Conservation (phyloP, 1,140 invertebrate species). For the Euwallacea fornicatus region DNA sequence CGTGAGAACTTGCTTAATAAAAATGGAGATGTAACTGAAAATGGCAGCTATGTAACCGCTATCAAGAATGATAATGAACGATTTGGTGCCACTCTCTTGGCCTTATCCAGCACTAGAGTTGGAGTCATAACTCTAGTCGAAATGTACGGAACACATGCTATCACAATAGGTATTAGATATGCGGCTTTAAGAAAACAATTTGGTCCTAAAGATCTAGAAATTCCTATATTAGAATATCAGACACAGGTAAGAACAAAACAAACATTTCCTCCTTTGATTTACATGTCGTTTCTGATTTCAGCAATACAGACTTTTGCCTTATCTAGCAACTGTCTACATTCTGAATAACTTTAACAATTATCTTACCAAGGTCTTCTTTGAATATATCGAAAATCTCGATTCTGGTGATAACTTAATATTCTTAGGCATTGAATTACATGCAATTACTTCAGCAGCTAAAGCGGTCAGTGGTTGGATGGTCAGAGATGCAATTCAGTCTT, state of each 20-base stretch:
- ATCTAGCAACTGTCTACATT: slow-evolving; percentile 80
- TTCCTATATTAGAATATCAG: slow-evolving; percentile 89
- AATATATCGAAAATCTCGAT: slow-evolving; percentile 47
- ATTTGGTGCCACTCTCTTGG: slow-evolving; percentile 79
- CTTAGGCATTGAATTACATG: slow-evolving; percentile 80
- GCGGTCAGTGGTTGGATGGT: slow-evolving; percentile 83
- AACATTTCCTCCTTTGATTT: not conserved
- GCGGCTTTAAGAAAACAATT: slow-evolving; percentile 89
- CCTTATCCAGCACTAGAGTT: slow-evolving; percentile 79
- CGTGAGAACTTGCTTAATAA: slow-evolving; percentile 81
- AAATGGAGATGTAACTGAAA: slow-evolving; percentile 81
- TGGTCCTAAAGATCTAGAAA: slow-evolving; percentile 72
- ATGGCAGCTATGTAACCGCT: slow-evolving; percentile 79
- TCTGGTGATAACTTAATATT: slow-evolving; percentile 61
- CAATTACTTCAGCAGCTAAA: slow-evolving; percentile 84
- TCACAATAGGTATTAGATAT: slow-evolving; percentile 88
- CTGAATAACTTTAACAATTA: slow-evolving; percentile 70
- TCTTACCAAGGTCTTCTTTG: slow-evolving; percentile 45
- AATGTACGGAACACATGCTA: slow-evolving; percentile 68
- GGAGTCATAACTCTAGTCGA: slow-evolving; percentile 72
- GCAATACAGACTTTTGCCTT: slow-evolving; percentile 92
- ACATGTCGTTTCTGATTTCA: slow-evolving; percentile 51
- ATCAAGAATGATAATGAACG: slow-evolving; percentile 76
- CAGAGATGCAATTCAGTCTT: slow-evolving; percentile 86
- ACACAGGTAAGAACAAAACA: slow-evolving; percentile 65